Percentiles rank a stretch among this genome's conserved stretches.
These are phyloP conservation scores for Caenorhabditis remanei DNA, from an alignment of 1,140 invertebrate species.

Conservation along the genomic window DNA sequence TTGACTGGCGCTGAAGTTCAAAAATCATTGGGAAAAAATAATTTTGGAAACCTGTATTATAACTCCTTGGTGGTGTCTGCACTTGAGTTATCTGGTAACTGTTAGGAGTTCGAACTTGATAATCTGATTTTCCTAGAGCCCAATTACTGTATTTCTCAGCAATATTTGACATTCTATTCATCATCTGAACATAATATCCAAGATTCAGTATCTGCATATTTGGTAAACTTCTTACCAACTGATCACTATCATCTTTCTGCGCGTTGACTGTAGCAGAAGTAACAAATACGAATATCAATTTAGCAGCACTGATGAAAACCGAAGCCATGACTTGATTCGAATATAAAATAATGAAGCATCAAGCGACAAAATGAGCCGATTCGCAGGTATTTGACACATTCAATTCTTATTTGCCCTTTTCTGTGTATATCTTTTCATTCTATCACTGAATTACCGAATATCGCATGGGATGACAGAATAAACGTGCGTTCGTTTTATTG, in stretches of 20 bases:
- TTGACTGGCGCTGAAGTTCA: conserved; percentile 12
- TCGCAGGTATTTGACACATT: conserved; percentile 13
- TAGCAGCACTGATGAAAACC: conserved; percentile 10
- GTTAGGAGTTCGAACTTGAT: neutral
- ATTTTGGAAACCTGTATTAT: neutral
- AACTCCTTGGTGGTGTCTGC: conserved; percentile 6
- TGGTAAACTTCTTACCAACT: neutral
- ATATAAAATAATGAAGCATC: neutral
- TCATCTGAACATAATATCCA: neutral
- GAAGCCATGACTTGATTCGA: neutral
- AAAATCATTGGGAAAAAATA: neutral
- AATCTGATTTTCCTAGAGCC: conserved; percentile 7
- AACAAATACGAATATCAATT: neutral
- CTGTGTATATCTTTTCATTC: neutral
- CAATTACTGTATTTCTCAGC: conserved; percentile 39
- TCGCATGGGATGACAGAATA: conserved; percentile 24
- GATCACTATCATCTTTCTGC: neutral
- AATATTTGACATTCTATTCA: neutral
- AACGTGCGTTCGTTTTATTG: conserved; percentile 11
- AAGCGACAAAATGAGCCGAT: neutral
- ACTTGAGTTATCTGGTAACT: conserved; percentile 23
- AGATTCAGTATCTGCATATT: neutral
- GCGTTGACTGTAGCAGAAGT: conserved; percentile 5
- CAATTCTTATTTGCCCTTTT: conserved; percentile 4
- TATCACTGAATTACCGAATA: neutral